Evolutionary conservation across 2,797 vertebrate species (phyloP).

Genomic region (Scyliorhinus canicula): DNA sequence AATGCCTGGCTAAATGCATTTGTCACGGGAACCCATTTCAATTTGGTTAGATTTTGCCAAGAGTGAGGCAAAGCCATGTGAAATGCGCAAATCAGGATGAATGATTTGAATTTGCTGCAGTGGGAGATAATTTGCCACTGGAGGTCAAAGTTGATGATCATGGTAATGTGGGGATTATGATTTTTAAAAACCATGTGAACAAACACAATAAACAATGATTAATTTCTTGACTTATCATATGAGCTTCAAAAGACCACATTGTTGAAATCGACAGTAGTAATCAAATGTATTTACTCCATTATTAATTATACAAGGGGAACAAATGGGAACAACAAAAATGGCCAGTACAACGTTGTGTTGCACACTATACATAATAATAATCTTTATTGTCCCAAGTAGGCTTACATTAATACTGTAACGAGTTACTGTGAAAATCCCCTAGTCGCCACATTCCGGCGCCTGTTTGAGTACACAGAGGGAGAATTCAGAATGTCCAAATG

Average conservation of each 20-base stretch:
- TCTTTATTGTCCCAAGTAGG: no score
- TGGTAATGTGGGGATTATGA: background rate
- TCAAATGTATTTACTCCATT: background rate
- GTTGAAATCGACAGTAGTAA: no score
- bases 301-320: background rate
- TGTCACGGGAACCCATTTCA: no score
- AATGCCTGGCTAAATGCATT: no score
- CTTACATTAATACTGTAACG: no score
- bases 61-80: background rate
- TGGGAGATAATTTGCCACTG: background rate
- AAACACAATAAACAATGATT: background rate
- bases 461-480: no score
- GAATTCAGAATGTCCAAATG: no score
- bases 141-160: background rate
- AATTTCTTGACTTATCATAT: background rate
- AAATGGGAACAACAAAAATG: background rate
- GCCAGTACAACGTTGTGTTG: background rate
- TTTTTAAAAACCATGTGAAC: background rate
- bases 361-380: background rate
- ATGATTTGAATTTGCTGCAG: background rate
- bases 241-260: no score
- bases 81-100: background rate
- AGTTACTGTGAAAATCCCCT: no score
- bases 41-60: no score
- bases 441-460: no score